Conservation (phyloP, 2,797 vertebrate genomes). For the Pangasius djambal region DNA sequence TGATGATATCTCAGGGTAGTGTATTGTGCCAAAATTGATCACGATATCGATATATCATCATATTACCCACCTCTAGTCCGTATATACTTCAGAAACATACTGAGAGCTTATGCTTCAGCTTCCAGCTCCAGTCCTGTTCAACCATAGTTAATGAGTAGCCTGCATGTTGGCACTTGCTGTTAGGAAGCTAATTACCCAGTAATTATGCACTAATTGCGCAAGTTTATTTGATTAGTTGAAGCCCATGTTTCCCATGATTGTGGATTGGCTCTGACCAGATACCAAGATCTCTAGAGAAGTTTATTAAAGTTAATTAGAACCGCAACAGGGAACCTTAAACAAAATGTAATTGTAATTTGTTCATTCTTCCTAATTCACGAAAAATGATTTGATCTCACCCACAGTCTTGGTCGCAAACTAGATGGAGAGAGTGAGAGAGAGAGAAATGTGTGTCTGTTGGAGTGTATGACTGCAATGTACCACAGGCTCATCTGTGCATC, state of each 20-base stretch:
- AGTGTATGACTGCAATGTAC: slow-evolving; percentile 30
- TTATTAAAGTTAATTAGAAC: slow-evolving; percentile 25
- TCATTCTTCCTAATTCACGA: slow-evolving; percentile 10
- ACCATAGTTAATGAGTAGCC: slow-evolving; percentile 31
- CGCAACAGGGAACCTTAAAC: neutral
- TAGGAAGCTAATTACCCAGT: slow-evolving; percentile 39
- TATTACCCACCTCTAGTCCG: neutral
- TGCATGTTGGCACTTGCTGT: slow-evolving; percentile 33
- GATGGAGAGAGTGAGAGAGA: neutral
- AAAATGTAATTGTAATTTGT: slow-evolving; percentile 17
- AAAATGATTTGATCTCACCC: neutral
- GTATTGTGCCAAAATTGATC: neutral
- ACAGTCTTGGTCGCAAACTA: neutral
- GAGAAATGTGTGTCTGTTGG: slow-evolving; percentile 2
- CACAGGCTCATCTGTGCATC: slow-evolving; percentile 34
- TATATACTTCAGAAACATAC: neutral
- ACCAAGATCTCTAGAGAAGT: slow-evolving; percentile 14
- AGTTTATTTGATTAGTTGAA: slow-evolving; percentile 43
- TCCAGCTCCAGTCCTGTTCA: slow-evolving; percentile 4
- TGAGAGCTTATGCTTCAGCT: neutral
- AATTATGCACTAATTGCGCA: slow-evolving; percentile 35
- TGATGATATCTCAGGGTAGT: neutral
- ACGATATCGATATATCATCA: neutral
- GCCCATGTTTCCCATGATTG: slow-evolving; percentile 39
- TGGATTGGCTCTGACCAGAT: slow-evolving; percentile 32